Percentiles rank a stretch among this genome's conserved stretches.
phyloP scores from a whole-genome alignment of 2,113 vertebrate genomes.

The Lepisosteus oculatus region DNA sequence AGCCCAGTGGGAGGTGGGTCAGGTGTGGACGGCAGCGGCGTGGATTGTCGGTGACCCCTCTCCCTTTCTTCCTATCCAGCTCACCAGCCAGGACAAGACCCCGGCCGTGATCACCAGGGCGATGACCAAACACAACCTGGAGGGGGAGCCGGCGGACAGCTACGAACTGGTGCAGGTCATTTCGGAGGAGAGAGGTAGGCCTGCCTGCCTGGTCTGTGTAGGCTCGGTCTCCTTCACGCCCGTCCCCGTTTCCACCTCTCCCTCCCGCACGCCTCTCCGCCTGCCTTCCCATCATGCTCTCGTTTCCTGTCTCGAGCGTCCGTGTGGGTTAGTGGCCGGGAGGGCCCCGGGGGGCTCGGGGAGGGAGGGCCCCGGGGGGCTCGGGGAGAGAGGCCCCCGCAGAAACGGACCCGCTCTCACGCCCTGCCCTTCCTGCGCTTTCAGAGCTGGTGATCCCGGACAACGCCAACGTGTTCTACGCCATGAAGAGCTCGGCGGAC shows the following conservation, averaged over 20 bases:
- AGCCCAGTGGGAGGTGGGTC: too few relatives aligned
- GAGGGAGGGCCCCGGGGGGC: too few relatives aligned
- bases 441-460: constrained; percentile 87
- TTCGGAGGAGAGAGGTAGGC: constrained; percentile 83
- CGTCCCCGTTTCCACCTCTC: background rate
- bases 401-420: background rate
- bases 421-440: background rate
- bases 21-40: too few relatives aligned
- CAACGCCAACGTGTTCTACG: constrained; percentile 89
- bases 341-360: too few relatives aligned
- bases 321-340: too few relatives aligned
- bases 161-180: constrained; percentile 92
- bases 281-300: too few relatives aligned
- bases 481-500: constrained; percentile 89
- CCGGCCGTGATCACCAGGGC: constrained; percentile 82
- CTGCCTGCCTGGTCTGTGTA: background rate
- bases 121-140: constrained; percentile 87
- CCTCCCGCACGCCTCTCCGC: background rate
- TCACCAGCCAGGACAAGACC: constrained; percentile 91
- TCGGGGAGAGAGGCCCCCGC: too few relatives aligned
- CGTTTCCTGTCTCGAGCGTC: too few relatives aligned
- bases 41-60: background rate
- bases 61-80: constrained; percentile 45
- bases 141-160: constrained; percentile 66
- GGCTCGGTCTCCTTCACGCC: background rate